phyloP scores from a whole-genome alignment of 2,797 vertebrate genomes.

The Rhodeus uyekii region DNA sequence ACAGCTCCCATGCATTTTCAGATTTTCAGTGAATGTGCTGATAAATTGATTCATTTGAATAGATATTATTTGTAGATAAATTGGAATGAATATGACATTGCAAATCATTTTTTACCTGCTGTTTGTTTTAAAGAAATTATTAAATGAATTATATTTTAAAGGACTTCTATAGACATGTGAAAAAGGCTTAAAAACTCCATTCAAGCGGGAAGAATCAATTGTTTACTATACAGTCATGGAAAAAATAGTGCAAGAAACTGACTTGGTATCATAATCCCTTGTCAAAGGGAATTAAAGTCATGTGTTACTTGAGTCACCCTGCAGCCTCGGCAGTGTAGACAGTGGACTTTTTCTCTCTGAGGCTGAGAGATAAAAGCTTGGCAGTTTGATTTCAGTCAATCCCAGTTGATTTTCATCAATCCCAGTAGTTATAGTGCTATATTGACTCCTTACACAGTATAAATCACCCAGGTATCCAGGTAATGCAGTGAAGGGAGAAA shows the following conservation, averaged over 20 bases:
- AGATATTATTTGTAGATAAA: not conserved
- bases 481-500: too few species aligned
- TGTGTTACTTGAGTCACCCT: constrained; percentile 6
- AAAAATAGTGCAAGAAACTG: not conserved
- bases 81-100: not conserved
- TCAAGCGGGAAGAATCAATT: not conserved
- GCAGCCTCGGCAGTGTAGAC: not conserved
- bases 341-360: not conserved
- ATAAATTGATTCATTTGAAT: not conserved
- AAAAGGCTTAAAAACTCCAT: too few species aligned
- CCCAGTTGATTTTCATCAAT: too few species aligned
- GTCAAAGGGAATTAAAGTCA: constrained; percentile 54
- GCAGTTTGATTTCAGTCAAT: not conserved
- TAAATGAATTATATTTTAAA: not conserved
- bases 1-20: not conserved
- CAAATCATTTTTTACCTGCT: not conserved
- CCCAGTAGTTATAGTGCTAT: not conserved
- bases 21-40: not conserved
- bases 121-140: not conserved
- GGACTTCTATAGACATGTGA: not conserved
- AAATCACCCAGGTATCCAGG: too few species aligned
- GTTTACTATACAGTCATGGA: not conserved
- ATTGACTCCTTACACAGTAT: not conserved
- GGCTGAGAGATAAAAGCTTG: constrained; percentile 4
- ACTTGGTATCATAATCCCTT: constrained; percentile 50